Conservation (phyloP, 2,113 vertebrate genomes). For the Psittacus erithacus region DNA sequence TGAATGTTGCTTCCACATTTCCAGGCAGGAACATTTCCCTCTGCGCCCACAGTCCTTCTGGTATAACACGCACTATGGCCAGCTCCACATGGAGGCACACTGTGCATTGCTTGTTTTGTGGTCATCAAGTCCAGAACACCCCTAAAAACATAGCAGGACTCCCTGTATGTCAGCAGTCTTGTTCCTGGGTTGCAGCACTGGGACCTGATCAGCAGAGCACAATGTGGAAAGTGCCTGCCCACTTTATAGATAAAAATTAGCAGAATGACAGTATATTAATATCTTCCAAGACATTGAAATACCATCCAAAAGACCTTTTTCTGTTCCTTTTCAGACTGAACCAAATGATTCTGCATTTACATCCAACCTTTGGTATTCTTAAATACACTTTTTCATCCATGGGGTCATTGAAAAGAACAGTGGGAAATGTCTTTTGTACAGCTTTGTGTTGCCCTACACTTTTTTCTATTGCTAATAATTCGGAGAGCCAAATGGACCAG, state of each 20-base stretch:
- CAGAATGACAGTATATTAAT: neutral
- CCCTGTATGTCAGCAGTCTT: neutral
- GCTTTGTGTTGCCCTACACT: neutral
- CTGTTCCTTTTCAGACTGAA: neutral
- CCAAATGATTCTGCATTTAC: neutral
- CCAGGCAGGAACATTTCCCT: neutral
- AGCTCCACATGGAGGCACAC: neutral
- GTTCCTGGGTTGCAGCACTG: neutral
- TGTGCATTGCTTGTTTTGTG: neutral
- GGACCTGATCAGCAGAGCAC: neutral
- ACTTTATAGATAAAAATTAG: neutral
- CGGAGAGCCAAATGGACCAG: neutral
- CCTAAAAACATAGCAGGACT: neutral
- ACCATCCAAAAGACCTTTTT: neutral
- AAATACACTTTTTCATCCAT: neutral
- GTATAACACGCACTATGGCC: neutral
- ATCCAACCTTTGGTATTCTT: neutral
- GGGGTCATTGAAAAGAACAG: neutral
- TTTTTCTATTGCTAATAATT: neutral
- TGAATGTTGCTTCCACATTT: neutral
- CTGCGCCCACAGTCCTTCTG: slow-evolving; percentile 7
- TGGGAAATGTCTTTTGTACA: neutral
- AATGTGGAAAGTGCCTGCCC: neutral
- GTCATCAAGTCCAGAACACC: neutral
- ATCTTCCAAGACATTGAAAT: neutral